phyloP scores from a whole-genome alignment of 2,797 vertebrate species.

The Prionace glauca region DNA sequence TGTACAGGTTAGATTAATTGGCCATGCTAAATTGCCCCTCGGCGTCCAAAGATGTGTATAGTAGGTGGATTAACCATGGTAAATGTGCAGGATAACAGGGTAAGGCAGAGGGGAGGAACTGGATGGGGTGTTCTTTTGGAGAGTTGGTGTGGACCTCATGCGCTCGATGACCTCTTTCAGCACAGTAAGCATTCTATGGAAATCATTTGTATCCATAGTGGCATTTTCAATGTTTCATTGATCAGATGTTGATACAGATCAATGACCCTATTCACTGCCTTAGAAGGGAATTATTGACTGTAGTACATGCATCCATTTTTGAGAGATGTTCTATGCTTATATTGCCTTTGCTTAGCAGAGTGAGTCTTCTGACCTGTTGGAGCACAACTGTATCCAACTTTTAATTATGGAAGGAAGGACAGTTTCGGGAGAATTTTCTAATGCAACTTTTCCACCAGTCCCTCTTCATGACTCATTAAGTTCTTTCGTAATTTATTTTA shows the following conservation, averaged over 20 bases:
- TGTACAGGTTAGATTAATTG: no score
- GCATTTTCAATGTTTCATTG: background rate
- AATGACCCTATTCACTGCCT: background rate
- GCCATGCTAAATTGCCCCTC: no score
- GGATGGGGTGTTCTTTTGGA: no score
- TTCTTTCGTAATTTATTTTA: background rate
- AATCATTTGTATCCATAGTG: background rate
- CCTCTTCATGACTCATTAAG: background rate
- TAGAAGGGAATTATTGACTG: no score
- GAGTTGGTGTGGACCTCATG: no score
- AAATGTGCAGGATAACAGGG: no score
- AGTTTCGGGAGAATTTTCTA: background rate
- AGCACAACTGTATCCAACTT: background rate
- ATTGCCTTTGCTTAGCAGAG: background rate
- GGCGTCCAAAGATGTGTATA: no score
- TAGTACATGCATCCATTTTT: background rate
- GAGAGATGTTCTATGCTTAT: background rate
- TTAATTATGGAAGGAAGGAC: background rate
- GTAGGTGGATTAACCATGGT: no score
- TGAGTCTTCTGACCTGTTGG: background rate
- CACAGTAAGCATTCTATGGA: no score
- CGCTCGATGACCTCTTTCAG: no score
- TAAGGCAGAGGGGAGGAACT: no score
- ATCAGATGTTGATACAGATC: background rate
- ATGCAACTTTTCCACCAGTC: background rate